Conservation (phyloP, 2,888 invertebrate genomes). For the Synanthedon myopaeformis region DNA sequence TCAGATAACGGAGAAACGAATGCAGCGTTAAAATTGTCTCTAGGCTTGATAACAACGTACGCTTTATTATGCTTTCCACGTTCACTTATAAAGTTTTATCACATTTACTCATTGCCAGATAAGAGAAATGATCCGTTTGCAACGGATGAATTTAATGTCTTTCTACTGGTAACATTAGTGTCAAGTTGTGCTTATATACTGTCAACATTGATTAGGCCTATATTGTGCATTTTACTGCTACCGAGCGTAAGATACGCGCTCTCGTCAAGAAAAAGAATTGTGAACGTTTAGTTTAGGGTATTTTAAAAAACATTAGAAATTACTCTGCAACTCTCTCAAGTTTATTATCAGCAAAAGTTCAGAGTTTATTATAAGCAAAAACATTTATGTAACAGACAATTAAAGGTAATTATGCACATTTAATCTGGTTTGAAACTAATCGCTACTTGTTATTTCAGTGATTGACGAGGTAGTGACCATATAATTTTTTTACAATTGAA, state of each 20-base stretch:
- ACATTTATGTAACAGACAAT: no score
- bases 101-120: constrained; percentile 29
- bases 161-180: constrained; percentile 27
- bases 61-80: constrained; percentile 45
- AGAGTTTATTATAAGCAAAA: no score
- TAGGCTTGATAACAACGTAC: constrained; percentile 44
- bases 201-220: constrained; percentile 25
- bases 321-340: no score
- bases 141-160: constrained; percentile 20
- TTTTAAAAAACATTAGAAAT: no score
- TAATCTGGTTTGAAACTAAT: no score
- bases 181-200: constrained; percentile 33
- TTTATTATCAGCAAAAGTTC: no score
- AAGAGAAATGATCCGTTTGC: constrained; percentile 18
- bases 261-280: no score
- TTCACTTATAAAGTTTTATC: constrained; percentile 34
- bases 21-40: constrained; percentile 44
- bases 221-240: constrained; percentile 29
- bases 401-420: no score
- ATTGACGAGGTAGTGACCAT: no score
- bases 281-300: no score
- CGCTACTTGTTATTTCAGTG: no score
- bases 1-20: constrained; percentile 30
- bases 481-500: no score
- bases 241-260: constrained; percentile 13